phyloP scores from a whole-genome alignment of 2,888 invertebrate genomes.

The Biston betularia region DNA sequence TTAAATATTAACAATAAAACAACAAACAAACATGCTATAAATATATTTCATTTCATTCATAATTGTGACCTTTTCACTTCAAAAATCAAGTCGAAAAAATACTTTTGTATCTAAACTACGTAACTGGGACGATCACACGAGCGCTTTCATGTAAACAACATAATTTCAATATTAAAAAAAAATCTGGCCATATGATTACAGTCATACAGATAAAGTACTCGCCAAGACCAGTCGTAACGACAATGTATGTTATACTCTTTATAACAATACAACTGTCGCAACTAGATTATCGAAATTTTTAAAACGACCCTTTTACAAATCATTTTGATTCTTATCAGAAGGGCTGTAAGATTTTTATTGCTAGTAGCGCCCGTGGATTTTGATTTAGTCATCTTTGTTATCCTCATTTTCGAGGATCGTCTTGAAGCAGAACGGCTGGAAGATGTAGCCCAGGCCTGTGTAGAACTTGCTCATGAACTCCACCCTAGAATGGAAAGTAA shows the following conservation, averaged over 20 bases:
- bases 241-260: constrained; percentile 33
- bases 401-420: constrained; percentile 88
- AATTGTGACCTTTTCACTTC: constrained; percentile 66
- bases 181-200: constrained; percentile 21
- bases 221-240: constrained; percentile 23
- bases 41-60: constrained; percentile 58
- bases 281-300: neutral
- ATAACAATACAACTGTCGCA: constrained; percentile 31
- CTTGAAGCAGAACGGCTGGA: constrained; percentile 95
- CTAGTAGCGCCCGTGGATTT: constrained; percentile 23
- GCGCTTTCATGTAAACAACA: constrained; percentile 8
- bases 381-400: constrained; percentile 70
- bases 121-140: constrained; percentile 20
- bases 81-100: constrained; percentile 54
- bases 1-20: constrained; percentile 58
- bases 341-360: constrained; percentile 4
- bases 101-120: constrained; percentile 67
- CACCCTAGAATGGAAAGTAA: constrained; percentile 87
- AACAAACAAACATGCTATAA: constrained; percentile 67
- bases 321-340: constrained; percentile 1
- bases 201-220: constrained; percentile 27
- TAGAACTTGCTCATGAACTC: constrained; percentile 99
- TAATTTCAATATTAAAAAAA: constrained; percentile 4
- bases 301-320: neutral
- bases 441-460: constrained; percentile 92